Evolutionary conservation across 2,113 vertebrate genomes (phyloP).

Genomic region (Podarcis muralis): DNA sequence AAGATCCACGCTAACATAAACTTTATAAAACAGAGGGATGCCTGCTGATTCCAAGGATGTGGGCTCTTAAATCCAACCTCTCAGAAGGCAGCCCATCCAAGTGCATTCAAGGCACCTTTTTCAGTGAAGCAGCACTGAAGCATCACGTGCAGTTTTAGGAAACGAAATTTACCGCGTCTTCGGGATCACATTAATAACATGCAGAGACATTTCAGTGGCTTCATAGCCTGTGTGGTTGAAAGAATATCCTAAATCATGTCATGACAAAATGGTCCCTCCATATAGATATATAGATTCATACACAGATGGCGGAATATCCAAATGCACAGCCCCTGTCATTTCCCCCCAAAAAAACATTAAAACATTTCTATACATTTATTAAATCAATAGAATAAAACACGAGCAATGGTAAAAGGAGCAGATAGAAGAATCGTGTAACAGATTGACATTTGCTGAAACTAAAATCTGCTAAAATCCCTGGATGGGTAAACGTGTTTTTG

Average conservation of each 20-base stretch:
- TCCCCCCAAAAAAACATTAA: neutral
- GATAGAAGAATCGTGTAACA: neutral
- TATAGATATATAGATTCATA: neutral
- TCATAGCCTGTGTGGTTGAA: neutral
- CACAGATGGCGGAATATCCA: neutral
- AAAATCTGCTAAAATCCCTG: neutral
- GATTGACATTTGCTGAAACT: neutral
- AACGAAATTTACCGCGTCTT: neutral
- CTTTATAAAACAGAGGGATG: neutral
- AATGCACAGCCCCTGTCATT: neutral
- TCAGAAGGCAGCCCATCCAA: neutral
- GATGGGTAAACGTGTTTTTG: neutral
- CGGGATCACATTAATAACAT: neutral
- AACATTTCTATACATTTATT: too few relatives aligned
- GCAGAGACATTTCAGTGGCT: neutral
- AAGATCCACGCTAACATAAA: neutral
- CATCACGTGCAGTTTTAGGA: neutral
- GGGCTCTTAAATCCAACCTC: neutral
- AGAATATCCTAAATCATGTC: neutral
- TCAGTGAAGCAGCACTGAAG: neutral
- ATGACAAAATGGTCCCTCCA: neutral
- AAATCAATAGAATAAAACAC: neutral
- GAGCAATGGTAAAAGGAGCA: neutral
- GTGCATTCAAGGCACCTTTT: neutral
- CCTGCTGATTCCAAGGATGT: neutral